phyloP scores from a whole-genome alignment of 37 sponge, comb jelly and placozoan species.

The Beroe ovata region DNA sequence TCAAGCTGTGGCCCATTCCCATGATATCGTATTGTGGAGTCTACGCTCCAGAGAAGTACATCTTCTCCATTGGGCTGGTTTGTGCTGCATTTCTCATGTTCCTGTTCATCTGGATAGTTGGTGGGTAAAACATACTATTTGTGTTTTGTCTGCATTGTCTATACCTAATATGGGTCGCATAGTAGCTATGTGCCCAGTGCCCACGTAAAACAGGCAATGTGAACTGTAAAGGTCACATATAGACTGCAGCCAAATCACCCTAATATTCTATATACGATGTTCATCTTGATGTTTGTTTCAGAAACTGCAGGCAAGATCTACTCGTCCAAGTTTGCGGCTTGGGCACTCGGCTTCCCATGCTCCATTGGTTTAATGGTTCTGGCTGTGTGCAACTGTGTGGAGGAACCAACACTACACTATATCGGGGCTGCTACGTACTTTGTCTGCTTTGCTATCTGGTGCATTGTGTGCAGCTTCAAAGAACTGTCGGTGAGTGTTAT shows the following conservation, averaged over 20 bases:
- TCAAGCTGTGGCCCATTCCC: constrained; percentile 59
- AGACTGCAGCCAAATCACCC: neutral
- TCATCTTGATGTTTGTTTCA: neutral
- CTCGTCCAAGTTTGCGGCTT: neutral
- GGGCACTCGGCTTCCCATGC: constrained; percentile 42
- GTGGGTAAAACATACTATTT: neutral
- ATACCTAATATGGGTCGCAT: neutral
- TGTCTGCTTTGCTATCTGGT: constrained; percentile 58
- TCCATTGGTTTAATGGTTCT: constrained; percentile 48
- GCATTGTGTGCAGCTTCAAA: constrained; percentile 65
- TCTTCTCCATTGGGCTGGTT: constrained; percentile 57
- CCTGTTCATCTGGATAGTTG: constrained; percentile 58
- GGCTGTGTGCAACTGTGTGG: constrained; percentile 59
- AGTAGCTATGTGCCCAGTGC: neutral
- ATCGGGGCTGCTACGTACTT: constrained; percentile 38
- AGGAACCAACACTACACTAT: constrained; percentile 50
- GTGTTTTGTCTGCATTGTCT: neutral
- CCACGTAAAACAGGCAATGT: neutral
- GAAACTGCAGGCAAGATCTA: constrained; percentile 64
- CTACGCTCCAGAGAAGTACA: constrained; percentile 27
- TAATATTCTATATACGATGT: neutral
- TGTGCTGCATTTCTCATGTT: constrained; percentile 50
- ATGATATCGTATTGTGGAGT: constrained; percentile 63
- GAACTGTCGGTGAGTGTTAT: constrained; percentile 25
- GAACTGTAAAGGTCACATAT: neutral